phyloP scores from a whole-genome alignment of 2,797 vertebrate genomes.

The Moxostoma hubbsi region DNA sequence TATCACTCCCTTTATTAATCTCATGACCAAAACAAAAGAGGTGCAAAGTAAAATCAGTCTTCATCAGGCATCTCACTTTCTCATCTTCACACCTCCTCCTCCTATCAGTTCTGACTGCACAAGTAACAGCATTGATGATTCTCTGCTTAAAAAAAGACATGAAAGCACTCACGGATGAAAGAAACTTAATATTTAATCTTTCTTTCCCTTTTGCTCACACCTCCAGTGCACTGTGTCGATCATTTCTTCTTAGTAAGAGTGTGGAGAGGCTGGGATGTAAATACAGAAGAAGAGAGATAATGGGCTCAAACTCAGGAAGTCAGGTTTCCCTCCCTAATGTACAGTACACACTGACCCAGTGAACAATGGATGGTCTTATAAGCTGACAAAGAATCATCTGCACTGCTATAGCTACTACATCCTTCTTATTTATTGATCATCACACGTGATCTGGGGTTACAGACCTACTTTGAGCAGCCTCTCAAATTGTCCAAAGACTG shows the following conservation, averaged over 20 bases:
- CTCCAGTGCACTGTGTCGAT: slow-evolving; percentile 85
- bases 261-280: slow-evolving; percentile 31
- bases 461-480: not conserved
- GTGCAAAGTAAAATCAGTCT: slow-evolving; percentile 44
- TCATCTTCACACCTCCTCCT: slow-evolving; percentile 38
- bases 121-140: slow-evolving; percentile 91
- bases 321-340: slow-evolving; percentile 85
- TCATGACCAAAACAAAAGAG: slow-evolving; percentile 47
- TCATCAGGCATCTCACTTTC: slow-evolving; percentile 57
- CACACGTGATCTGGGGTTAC: not conserved
- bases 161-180: slow-evolving; percentile 97
- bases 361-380: slow-evolving; percentile 6
- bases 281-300: slow-evolving; percentile 24
- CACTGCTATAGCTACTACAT: not conserved
- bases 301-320: slow-evolving; percentile 47
- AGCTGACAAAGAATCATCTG: slow-evolving; percentile 18
- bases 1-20: slow-evolving; percentile 15
- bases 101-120: slow-evolving; percentile 78
- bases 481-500: not conserved
- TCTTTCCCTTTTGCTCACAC: slow-evolving; percentile 69
- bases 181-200: slow-evolving; percentile 94
- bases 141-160: slow-evolving; percentile 92
- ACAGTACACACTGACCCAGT: slow-evolving; percentile 76
- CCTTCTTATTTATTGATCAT: not conserved
- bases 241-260: slow-evolving; percentile 74